Percentiles rank a stretch among this genome's conserved stretches.
phyloP scores from a whole-genome alignment of 2,888 invertebrate genomes.

The Cynaeus angustus region DNA sequence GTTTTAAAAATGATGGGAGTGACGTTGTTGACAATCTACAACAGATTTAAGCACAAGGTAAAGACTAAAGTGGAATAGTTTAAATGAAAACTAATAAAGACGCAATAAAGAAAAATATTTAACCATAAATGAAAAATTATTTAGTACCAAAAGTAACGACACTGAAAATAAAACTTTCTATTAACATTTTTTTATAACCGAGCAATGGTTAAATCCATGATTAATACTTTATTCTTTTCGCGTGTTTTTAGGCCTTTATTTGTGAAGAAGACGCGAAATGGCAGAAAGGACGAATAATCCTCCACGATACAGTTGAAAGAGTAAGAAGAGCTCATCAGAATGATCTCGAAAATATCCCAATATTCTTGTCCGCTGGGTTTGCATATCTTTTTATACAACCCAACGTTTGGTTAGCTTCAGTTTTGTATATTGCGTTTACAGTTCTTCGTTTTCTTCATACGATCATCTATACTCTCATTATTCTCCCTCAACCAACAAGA shows the following conservation, averaged over 20 bases:
- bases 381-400: slow-evolving; percentile 78
- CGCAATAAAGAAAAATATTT: too few relatives aligned
- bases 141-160: too few relatives aligned
- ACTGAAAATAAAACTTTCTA: too few relatives aligned
- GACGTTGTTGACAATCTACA: slow-evolving; percentile 37
- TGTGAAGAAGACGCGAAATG: slow-evolving; percentile 73
- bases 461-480: slow-evolving; percentile 77
- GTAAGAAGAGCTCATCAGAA: slow-evolving; percentile 79
- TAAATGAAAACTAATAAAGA: too few relatives aligned
- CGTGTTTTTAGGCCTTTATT: slow-evolving; percentile 71
- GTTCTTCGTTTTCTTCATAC: slow-evolving; percentile 77
- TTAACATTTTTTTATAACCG: too few relatives aligned
- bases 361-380: slow-evolving; percentile 77
- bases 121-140: too few relatives aligned
- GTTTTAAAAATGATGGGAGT: slow-evolving; percentile 49
- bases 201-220: too few relatives aligned
- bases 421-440: slow-evolving; percentile 75
- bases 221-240: too few relatives aligned
- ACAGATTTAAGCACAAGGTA: slow-evolving; percentile 45
- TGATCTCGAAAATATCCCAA: slow-evolving; percentile 82
- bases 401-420: slow-evolving; percentile 71
- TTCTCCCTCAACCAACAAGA: slow-evolving; percentile 75
- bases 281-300: slow-evolving; percentile 64
- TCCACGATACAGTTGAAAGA: slow-evolving; percentile 73
- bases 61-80: slow-evolving; percentile 1